Evolutionary conservation across 1,140 invertebrate species (phyloP).

Genomic region (Acarapis woodi): DNA sequence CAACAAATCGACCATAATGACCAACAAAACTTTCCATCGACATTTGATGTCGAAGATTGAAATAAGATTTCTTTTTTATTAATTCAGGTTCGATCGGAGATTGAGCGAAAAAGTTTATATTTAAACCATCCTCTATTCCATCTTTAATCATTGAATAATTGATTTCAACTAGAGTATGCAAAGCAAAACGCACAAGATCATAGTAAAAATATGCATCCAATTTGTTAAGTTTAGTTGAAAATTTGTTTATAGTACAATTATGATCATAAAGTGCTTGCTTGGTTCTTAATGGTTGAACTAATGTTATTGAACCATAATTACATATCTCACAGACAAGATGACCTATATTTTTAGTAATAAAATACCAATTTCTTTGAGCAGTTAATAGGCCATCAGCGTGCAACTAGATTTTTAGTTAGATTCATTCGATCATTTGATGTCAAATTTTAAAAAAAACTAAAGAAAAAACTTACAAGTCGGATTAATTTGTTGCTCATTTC

Average conservation of each 20-base stretch:
- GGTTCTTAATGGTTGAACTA: constrained; percentile 6
- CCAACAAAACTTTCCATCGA: constrained; percentile 16
- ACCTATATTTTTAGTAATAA: constrained; percentile 22
- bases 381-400: constrained; percentile 20
- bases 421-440: too few relatives aligned
- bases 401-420: too few relatives aligned
- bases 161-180: constrained; percentile 5
- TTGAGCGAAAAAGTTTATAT: constrained; percentile 1
- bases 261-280: constrained; percentile 6
- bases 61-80: constrained; percentile 1
- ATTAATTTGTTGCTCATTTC: too few relatives aligned
- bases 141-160: too few relatives aligned
- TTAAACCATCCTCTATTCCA: too few relatives aligned
- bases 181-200: constrained; percentile 10
- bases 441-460: too few relatives aligned
- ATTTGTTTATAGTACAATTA: background rate
- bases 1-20: constrained; percentile 28
- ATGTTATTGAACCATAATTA: background rate
- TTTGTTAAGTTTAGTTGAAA: constrained; percentile 2
- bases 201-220: constrained; percentile 13
- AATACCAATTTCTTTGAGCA: constrained; percentile 29
- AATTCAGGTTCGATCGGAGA: constrained; percentile 1
- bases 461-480: too few relatives aligned
- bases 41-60: constrained; percentile 6
- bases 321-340: constrained; percentile 2